Conservation (phyloP, 1,140 invertebrate genomes). For the Dreissena rostriformis region DNA sequence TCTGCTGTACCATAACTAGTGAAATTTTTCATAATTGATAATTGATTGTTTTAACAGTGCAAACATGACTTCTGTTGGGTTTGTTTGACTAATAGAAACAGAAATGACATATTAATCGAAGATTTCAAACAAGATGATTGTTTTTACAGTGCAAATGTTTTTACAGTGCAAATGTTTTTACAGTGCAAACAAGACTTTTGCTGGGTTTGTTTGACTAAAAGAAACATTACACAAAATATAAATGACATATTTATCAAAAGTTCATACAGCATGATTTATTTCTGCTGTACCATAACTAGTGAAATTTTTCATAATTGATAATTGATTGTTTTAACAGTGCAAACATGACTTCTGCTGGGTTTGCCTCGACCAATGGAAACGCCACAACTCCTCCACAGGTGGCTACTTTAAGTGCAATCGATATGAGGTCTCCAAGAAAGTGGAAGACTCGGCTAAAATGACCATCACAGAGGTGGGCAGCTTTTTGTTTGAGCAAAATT, state of each 20-base stretch:
- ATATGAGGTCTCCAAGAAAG: slow-evolving; percentile 86
- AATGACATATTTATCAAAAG: no score
- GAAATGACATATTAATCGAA: no score
- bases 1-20: no score
- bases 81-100: slow-evolving; percentile 88
- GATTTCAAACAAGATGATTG: no score
- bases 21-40: no score
- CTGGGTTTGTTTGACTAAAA: slow-evolving; percentile 89
- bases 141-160: no score
- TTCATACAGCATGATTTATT: slow-evolving; percentile 66
- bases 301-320: no score
- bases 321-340: slow-evolving; percentile 83
- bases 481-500: slow-evolving; percentile 25
- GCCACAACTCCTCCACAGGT: slow-evolving; percentile 88
- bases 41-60: slow-evolving; percentile 83
- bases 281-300: no score
- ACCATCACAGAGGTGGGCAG: slow-evolving; percentile 83
- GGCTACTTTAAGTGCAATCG: slow-evolving; percentile 89
- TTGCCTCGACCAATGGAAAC: slow-evolving; percentile 88
- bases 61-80: slow-evolving; percentile 91
- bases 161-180: no score
- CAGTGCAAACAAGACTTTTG: slow-evolving; percentile 90
- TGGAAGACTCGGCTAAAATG: slow-evolving; percentile 85
- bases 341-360: slow-evolving; percentile 91
- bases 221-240: slow-evolving; percentile 89